A percentile compares a stretch with the other conserved stretches of the same genome.
These are phyloP conservation scores for Potamilus streckersoni DNA, from an alignment of 1,140 invertebrate genomes.

Conservation along the genomic window DNA sequence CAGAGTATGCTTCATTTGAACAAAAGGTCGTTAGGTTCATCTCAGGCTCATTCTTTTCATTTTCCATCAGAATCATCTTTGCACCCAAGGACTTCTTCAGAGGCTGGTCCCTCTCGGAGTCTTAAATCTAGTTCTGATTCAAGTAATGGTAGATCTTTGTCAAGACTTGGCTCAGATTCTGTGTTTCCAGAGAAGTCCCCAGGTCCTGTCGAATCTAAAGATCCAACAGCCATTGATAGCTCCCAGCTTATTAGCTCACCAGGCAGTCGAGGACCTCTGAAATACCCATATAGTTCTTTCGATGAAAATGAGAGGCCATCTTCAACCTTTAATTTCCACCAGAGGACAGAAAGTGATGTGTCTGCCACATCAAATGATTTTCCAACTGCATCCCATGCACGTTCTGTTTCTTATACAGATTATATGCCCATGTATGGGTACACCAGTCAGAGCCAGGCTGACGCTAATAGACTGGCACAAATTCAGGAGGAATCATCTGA, in stretches of 20 bases:
- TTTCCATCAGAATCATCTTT: slow-evolving; percentile 15
- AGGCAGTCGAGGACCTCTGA: slow-evolving; percentile 50
- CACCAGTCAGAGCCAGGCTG: slow-evolving; percentile 14
- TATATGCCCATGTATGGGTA: slow-evolving; percentile 43
- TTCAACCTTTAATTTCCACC: slow-evolving; percentile 25
- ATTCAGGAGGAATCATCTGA: slow-evolving; percentile 51
- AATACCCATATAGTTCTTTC: slow-evolving; percentile 55
- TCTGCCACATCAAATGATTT: slow-evolving; percentile 9
- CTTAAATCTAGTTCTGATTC: slow-evolving; percentile 5
- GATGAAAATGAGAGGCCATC: slow-evolving; percentile 47
- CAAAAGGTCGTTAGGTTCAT: slow-evolving; percentile 5
- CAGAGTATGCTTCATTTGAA: slow-evolving; percentile 29
- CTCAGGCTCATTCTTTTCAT: slow-evolving; percentile 5
- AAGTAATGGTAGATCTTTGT: slow-evolving; percentile 2
- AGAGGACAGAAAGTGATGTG: slow-evolving; percentile 38
- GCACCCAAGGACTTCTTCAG: slow-evolving; percentile 21
- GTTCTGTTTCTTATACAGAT: slow-evolving; percentile 39
- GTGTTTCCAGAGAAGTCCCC: slow-evolving; percentile 34
- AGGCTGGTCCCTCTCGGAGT: slow-evolving; percentile 16
- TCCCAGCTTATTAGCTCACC: slow-evolving; percentile 10
- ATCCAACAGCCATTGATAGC: slow-evolving; percentile 7
- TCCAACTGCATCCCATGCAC: slow-evolving; percentile 20
- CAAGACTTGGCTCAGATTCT: slow-evolving; percentile 33
- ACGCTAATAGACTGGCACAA: slow-evolving; percentile 40
- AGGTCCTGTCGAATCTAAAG: neutral